Conservation (phyloP, 2,113 vertebrate genomes). For the Peromyscus polionotus region DNA sequence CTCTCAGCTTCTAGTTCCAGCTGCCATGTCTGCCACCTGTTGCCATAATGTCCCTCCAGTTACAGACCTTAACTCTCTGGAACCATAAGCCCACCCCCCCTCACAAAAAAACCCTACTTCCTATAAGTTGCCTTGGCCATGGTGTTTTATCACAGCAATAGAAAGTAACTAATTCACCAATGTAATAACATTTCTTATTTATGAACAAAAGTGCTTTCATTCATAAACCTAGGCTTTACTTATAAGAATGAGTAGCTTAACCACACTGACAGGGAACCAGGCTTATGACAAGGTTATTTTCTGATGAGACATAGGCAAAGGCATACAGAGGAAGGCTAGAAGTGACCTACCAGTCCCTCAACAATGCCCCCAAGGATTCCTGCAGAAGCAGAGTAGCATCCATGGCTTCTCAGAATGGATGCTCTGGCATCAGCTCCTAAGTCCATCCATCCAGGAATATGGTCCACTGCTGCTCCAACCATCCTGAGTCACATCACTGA, state of each 20-base stretch:
- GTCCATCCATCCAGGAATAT: background rate
- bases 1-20: background rate
- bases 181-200: background rate
- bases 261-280: background rate
- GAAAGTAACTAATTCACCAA: background rate
- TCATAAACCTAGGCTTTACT: background rate
- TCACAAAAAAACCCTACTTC: background rate
- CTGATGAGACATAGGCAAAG: background rate
- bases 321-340: background rate
- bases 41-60: background rate
- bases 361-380: background rate
- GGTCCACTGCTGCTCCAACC: background rate
- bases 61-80: background rate
- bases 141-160: background rate
- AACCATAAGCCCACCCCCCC: background rate
- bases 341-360: background rate
- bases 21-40: background rate
- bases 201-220: background rate
- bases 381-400: background rate
- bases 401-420: background rate
- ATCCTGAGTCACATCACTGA: background rate
- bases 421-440: background rate
- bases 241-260: background rate
- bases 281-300: background rate
- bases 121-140: background rate